These are phyloP conservation scores for Pinctada fucata DNA, from an alignment of 2,888 invertebrate genomes.

Conservation along the genomic window DNA sequence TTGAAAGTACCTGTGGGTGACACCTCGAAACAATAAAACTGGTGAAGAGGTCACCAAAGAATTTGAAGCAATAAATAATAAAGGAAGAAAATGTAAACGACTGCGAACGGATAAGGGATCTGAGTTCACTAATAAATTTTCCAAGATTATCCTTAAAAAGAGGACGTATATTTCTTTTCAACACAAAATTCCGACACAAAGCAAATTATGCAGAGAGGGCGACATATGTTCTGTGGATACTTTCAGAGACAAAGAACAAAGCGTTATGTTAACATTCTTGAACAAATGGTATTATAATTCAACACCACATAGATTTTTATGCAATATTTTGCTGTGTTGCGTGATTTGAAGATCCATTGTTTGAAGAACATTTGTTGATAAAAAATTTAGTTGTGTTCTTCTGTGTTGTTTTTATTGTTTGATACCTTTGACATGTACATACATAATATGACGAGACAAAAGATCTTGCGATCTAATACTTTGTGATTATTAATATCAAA, in stretches of 20 bases:
- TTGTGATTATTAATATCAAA: no score
- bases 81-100: conserved; percentile 32
- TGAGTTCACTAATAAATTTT: conserved; percentile 39
- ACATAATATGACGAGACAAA: no score
- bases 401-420: no score
- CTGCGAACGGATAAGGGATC: conserved; percentile 31
- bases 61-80: conserved; percentile 33
- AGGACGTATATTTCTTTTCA: no score
- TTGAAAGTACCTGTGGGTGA: conserved; percentile 41
- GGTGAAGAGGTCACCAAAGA: conserved; percentile 39
- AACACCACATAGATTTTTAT: conserved; percentile 41
- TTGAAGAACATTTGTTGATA: no score
- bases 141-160: no score
- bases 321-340: no score
- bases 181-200: no score
- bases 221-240: conserved; percentile 23
- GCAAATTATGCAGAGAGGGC: conserved; percentile 31
- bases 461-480: no score
- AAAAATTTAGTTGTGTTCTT: no score
- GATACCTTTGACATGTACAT: no score
- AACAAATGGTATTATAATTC: conserved; percentile 39
- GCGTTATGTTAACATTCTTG: conserved; percentile 39
- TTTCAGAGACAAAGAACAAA: conserved; percentile 26
- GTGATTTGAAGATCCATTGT: no score
- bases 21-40: conserved; percentile 35